Conservation (phyloP, 2,113 vertebrate genomes). For the Python bivittatus region DNA sequence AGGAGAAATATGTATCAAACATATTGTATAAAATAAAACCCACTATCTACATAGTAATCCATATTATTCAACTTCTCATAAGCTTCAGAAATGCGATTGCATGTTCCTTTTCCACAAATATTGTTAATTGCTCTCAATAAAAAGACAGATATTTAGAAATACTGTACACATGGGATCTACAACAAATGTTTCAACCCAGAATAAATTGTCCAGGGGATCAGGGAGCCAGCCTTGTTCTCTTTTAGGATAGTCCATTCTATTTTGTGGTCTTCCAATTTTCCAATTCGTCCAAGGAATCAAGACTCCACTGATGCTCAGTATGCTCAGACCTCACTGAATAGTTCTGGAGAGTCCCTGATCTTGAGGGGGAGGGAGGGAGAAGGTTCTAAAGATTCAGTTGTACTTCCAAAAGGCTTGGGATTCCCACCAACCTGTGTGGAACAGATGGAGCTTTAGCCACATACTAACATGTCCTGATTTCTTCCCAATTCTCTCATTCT, state of each 20-base stretch:
- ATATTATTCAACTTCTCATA: not conserved
- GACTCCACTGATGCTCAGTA: not conserved
- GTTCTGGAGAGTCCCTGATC: not conserved
- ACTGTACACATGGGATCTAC: not conserved
- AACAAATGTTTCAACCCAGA: not conserved
- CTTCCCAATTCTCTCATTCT: not conserved
- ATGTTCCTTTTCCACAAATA: not conserved
- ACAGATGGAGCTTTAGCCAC: not conserved
- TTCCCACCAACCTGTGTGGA: not conserved
- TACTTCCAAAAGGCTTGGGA: not conserved
- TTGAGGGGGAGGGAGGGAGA: not conserved
- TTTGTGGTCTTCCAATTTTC: not conserved
- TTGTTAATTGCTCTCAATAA: not conserved
- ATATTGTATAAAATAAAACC: not conserved
- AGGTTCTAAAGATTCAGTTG: not conserved
- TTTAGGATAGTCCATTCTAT: not conserved
- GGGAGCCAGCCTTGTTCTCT: not conserved
- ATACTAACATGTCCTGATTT: not conserved
- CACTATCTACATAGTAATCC: not conserved
- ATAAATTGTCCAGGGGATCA: not conserved
- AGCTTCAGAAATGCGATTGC: not conserved
- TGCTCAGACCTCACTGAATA: not conserved
- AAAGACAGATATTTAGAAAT: not conserved
- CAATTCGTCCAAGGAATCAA: not conserved
- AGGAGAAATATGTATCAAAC: not conserved